A percentile compares a stretch with the other conserved stretches of the same genome.
Conservation (phyloP, 1,140 invertebrate genomes). For the Ceratina calcarata region DNA sequence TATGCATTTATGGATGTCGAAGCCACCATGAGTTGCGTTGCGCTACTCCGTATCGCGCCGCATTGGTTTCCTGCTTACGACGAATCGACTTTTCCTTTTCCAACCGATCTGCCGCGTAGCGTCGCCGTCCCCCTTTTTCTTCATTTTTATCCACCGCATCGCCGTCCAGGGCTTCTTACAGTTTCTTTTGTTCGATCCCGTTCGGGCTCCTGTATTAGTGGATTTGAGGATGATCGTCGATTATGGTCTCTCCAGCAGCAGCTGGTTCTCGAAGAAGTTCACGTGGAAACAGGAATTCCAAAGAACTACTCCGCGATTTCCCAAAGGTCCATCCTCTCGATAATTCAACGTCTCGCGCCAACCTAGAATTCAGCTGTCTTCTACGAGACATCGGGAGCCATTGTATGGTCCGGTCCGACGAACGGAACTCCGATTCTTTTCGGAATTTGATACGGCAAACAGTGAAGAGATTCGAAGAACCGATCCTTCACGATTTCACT, state of each 20-base stretch:
- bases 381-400: conserved; percentile 38
- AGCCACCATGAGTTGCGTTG: conserved; percentile 13
- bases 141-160: conserved; percentile 1
- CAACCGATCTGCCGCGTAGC: background rate
- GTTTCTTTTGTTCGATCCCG: conserved; percentile 28
- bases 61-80: conserved; percentile 31
- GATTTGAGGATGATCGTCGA: conserved; percentile 56
- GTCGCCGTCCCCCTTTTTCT: background rate
- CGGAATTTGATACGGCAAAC: conserved; percentile 7
- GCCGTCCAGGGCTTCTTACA: background rate
- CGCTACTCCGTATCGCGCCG: conserved; percentile 22
- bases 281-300: conserved; percentile 49
- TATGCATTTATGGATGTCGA: conserved; percentile 69
- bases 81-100: conserved; percentile 30
- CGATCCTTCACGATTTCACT: background rate
- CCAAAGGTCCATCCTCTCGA: conserved; percentile 55
- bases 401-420: conserved; percentile 18
- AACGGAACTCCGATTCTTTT: conserved; percentile 30
- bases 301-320: conserved; percentile 63
- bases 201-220: conserved; percentile 43
- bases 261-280: conserved; percentile 13
- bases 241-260: conserved; percentile 35
- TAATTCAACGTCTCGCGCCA: conserved; percentile 61
- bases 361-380: conserved; percentile 56
- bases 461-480: background rate